Conservation (phyloP, 2,888 invertebrate species). For the Drosophila stalkeri region DNA sequence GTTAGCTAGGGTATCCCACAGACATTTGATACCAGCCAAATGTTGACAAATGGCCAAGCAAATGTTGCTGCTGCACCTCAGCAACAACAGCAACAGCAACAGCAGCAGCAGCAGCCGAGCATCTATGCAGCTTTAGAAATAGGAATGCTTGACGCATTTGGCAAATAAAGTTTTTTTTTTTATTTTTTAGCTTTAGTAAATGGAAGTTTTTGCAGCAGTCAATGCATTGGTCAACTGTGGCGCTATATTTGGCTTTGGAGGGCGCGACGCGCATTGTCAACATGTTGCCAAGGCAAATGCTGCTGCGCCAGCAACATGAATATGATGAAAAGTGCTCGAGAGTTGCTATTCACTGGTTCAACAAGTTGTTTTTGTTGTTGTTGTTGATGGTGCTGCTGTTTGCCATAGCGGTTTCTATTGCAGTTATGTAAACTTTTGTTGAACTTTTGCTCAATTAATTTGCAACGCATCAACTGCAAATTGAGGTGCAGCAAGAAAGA, state of each 20-base stretch:
- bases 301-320: constrained; percentile 44
- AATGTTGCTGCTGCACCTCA: constrained; percentile 38
- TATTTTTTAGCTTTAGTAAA: constrained; percentile 33
- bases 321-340: constrained; percentile 61
- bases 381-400: constrained; percentile 17
- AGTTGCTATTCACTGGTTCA: constrained; percentile 60
- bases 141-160: constrained; percentile 60
- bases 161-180: constrained; percentile 47
- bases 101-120: constrained; percentile 1
- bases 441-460: constrained; percentile 73
- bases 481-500: constrained; percentile 15
- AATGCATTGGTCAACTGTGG: constrained; percentile 40
- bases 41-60: constrained; percentile 64
- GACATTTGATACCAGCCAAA: constrained; percentile 63
- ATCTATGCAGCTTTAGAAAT: constrained; percentile 39
- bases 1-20: constrained; percentile 46
- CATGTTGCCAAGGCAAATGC: constrained; percentile 53
- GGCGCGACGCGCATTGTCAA: constrained; percentile 56
- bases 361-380: constrained; percentile 56
- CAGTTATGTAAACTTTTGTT: constrained; percentile 72
- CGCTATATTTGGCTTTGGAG: constrained; percentile 49
- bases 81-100: not conserved
- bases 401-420: constrained; percentile 66
- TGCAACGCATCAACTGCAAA: constrained; percentile 46
- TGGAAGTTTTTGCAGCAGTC: constrained; percentile 20